Evolutionary conservation across 2,888 invertebrate genomes (phyloP), one percentile per base, ranked within the genome.

Genomic region (Drosophila recens): DNA sequence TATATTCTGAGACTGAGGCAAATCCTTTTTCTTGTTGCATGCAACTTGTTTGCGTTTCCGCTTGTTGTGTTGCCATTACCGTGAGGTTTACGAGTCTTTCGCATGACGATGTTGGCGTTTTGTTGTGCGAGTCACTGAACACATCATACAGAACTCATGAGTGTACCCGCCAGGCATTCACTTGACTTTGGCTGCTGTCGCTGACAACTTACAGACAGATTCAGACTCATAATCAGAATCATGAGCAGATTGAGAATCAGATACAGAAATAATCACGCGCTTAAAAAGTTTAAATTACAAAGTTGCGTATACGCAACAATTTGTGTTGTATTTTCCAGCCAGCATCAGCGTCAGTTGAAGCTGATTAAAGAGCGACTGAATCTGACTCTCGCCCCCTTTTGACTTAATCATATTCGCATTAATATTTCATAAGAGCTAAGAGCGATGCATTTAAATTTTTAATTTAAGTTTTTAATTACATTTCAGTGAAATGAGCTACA

Each of bases 341-440:
- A 10, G 9, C 56, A 43, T 33, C 20, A 36, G 3, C 36, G 9
- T 17, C 51, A 56, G 40, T 52, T 48, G 38, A 10, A 59, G 46
- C 23, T 67, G 62, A 80, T 76, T 80, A 70, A 71, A 69, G 72
- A 45, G 17, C 52, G 49, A 46, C 53, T 45, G 36, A 27, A 1
- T 5, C 46, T 27, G 3, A 5, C 4, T 38, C 36, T 38, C 15
- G 10, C 17, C 11, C 23, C 23, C 20, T 23, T 11, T 13, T 58
- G 66, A 27, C 71, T 72, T 75, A 72, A 72, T 72, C 75, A 67
- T 80, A 65, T 73, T 62, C 58, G 56, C 88, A 78, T 86, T 75
- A 86, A 88, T 80, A 83, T 89, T 89, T 86, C 69, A 89, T 72
- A 75, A 82, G 59, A 67, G 72, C 72, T 73, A 80, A 87, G 63